Conservation (phyloP, 2,113 vertebrate genomes). For the Chiloscyllium plagiosum region DNA sequence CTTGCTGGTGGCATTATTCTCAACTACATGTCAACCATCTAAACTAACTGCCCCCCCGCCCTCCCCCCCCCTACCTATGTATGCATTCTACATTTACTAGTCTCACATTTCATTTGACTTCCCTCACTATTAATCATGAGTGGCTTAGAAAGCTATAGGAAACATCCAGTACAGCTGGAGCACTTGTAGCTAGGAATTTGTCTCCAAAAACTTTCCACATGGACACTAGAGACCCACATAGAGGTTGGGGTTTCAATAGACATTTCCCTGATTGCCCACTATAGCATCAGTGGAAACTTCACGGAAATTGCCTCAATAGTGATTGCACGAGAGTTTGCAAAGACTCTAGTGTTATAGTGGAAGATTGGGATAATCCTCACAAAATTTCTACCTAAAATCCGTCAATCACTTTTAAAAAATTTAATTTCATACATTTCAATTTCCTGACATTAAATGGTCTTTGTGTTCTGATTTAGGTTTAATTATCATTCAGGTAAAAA, state of each 20-base stretch:
- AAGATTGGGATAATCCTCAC: neutral
- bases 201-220: neutral
- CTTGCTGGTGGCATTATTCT: too few species aligned
- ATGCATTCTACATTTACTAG: neutral
- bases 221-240: neutral
- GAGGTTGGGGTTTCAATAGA: neutral
- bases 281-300: neutral
- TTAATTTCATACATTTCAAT: neutral
- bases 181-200: neutral
- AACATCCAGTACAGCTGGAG: neutral
- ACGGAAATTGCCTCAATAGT: neutral
- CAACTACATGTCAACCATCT: too few species aligned
- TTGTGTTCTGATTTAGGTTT: neutral
- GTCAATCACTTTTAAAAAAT: neutral
- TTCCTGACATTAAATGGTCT: neutral
- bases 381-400: neutral
- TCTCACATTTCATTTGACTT: neutral
- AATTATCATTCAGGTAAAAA: neutral
- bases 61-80: too few species aligned
- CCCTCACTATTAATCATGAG: neutral
- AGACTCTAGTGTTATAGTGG: neutral
- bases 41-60: too few species aligned
- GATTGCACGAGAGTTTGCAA: neutral
- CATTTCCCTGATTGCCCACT: neutral
- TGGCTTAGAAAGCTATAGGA: neutral